Conservation (phyloP, 2,797 vertebrate genomes). For the Podarcis siculus region DNA sequence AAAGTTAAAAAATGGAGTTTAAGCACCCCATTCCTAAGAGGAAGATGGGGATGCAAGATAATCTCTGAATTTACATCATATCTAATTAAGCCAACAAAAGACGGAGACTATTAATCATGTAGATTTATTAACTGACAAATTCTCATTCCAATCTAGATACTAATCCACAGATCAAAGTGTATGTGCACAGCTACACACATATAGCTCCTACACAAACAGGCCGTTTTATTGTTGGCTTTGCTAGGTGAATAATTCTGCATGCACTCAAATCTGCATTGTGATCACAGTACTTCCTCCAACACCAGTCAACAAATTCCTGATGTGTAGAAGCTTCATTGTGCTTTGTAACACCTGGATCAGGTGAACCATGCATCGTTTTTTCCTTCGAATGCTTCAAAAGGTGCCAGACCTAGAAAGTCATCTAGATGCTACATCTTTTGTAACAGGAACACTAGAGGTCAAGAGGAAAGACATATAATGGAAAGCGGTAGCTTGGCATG, state of each 20-base stretch:
- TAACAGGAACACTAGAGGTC: background rate
- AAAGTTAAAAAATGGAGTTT: no score
- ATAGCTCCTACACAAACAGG: background rate
- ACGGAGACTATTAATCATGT: background rate
- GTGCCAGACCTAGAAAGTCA: background rate
- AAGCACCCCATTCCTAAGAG: background rate
- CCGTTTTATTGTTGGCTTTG: background rate
- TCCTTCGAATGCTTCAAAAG: background rate
- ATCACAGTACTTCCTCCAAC: no score
- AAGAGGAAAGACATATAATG: constrained; percentile 6
- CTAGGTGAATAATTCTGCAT: no score
- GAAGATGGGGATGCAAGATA: background rate
- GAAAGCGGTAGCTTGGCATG: background rate
- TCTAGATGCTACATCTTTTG: background rate
- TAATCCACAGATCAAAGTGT: background rate
- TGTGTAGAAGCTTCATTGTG: background rate
- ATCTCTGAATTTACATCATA: background rate
- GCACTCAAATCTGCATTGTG: background rate
- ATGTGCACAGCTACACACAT: background rate
- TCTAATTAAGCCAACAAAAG: background rate
- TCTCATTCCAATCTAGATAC: background rate
- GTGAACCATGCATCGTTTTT: background rate
- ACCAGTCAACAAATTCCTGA: background rate
- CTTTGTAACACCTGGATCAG: background rate
- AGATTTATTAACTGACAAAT: background rate